A percentile compares a stretch with the other conserved stretches of the same genome.
Evolutionary conservation across 2,888 invertebrate species (phyloP).

Genomic region (Ctena decussata): DNA sequence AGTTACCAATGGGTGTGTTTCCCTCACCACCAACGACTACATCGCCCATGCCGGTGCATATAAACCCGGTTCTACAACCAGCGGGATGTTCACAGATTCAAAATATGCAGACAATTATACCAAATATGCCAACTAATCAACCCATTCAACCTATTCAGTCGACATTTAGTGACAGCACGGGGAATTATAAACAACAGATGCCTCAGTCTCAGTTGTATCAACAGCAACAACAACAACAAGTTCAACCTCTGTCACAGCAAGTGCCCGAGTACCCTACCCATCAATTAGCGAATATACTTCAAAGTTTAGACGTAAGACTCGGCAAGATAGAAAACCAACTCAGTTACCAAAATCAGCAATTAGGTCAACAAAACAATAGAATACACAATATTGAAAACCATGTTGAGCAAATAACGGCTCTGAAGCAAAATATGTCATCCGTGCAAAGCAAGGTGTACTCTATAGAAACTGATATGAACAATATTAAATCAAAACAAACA

Average conservation of each 20-base stretch:
- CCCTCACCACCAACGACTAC: background rate
- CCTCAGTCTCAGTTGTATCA: too few relatives aligned
- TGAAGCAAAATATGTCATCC: background rate
- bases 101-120: too few relatives aligned
- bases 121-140: too few relatives aligned
- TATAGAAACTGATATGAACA: background rate
- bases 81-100: too few relatives aligned
- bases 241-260: background rate
- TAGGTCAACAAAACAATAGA: background rate
- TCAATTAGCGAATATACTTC: background rate
- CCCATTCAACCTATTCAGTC: too few relatives aligned
- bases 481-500: background rate
- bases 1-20: background rate
- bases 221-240: too few relatives aligned
- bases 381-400: background rate
- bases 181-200: too few relatives aligned
- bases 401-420: background rate
- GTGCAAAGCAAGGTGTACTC: background rate
- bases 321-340: background rate
- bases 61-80: too few relatives aligned
- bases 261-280: background rate
- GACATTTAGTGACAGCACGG: too few relatives aligned
- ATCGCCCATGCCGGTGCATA: background rate
- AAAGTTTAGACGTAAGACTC: background rate
- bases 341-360: background rate